Evolutionary conservation across 2,797 vertebrate genomes (phyloP), one percentile per base, ranked within the genome.

Genomic region (Danio albolineatus): DNA sequence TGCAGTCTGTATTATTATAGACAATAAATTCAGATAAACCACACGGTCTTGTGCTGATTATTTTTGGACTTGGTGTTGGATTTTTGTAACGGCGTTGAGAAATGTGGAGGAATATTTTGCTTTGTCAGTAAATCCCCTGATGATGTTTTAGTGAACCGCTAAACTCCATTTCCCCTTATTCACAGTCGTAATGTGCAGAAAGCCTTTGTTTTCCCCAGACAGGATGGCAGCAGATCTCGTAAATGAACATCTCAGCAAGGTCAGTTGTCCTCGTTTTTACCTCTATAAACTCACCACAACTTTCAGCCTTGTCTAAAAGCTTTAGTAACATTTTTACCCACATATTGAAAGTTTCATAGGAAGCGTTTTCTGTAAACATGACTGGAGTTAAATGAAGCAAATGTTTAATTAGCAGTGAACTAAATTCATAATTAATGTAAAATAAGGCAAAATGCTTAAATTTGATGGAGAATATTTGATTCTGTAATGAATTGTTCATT

Each of bases 21-120:
- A 53, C 53, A 82, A 82, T 82, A 82, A 82, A 82, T 48, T 5
- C 21, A 61, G 10, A 53, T 54, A 16, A 59, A 59, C 56, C 19
- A 46, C 51, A 14, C 21, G 38, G 14, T 17, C 48, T 44, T 54
- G 4, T 56, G 21, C 66, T 64, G 10, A 13, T 46, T 17, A 17
- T 67, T 46, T 57, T 12, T 61, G 62, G 46, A 10, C 0, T 4
- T 7, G 43, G 13, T 17, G 2, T 28, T 72, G 46, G 0, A 4
- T 10, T 36, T 67, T 4, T 70, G n/a, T 41, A 54, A 54, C 10
- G 3, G 48, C 16, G 13, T 19, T 70, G n/a, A 3, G n/a, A 70
- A 70, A 70, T 17, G 6, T 13, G 4, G 13, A 12, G 48, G 49
- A 39, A 39, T 53, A 39, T 53, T 60, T 41, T 41, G 19, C 6